These are phyloP conservation scores for Parazoanthus swiftii DNA, from an alignment of 92 coral and sea anemone species.

Conservation along the genomic window DNA sequence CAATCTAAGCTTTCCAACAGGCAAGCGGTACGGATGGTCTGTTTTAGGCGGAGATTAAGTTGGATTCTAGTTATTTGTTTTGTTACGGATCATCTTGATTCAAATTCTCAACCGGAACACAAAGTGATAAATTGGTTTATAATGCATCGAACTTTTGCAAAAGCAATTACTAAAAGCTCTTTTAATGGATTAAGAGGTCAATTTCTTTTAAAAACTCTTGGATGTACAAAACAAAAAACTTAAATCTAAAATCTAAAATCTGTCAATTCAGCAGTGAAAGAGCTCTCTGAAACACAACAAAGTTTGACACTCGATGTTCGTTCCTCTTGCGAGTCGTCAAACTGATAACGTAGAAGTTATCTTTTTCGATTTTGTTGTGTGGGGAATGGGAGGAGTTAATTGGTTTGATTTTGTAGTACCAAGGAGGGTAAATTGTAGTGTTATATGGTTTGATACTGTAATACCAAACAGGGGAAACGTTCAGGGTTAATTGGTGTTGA, in stretches of 20 bases:
- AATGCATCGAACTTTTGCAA: background rate
- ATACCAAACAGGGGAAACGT: no score
- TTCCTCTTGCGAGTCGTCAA: background rate
- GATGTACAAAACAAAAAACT: constrained; percentile 5
- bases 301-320: background rate
- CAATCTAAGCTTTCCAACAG: no score
- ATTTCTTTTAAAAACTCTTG: constrained; percentile 1
- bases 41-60: no score
- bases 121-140: background rate
- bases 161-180: background rate
- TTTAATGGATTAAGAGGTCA: constrained; percentile 3
- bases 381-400: background rate
- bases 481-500: background rate
- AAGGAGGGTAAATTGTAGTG: background rate
- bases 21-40: no score
- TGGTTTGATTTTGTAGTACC: constrained; percentile 3
- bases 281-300: constrained; percentile 8
- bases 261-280: no score
- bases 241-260: no score
- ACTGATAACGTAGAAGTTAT: background rate
- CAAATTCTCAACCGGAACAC: constrained; percentile 5
- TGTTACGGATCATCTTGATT: background rate
- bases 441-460: background rate
- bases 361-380: no score
- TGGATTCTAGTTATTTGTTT: background rate